These are phyloP conservation scores for Linurgus olivaceus DNA, from an alignment of 2,797 vertebrate species.

Conservation along the genomic window DNA sequence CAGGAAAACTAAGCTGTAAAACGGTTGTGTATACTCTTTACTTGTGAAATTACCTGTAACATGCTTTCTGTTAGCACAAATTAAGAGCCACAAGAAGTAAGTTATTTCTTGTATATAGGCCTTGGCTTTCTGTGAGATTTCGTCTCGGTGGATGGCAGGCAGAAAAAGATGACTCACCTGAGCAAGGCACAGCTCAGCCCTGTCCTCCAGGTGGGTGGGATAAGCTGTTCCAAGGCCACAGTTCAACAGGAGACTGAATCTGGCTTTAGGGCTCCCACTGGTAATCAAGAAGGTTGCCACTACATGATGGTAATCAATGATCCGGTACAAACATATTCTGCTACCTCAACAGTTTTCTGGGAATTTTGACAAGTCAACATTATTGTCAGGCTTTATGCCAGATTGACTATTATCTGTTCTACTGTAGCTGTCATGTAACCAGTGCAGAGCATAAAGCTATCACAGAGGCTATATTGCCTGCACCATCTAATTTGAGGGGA, in stretches of 20 bases:
- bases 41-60: neutral
- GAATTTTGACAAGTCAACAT: neutral
- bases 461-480: neutral
- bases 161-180: neutral
- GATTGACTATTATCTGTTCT: neutral
- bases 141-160: neutral
- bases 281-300: neutral
- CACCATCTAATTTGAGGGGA: neutral
- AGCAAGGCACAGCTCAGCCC: neutral
- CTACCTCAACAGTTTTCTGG: conserved; percentile 22
- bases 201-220: rapidly evolving
- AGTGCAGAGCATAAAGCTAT: neutral
- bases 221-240: neutral
- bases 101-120: neutral
- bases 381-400: neutral
- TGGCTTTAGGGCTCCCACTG: neutral
- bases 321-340: neutral
- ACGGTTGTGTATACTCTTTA: neutral
- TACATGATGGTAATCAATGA: neutral
- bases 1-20: neutral
- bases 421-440: neutral
- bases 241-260: neutral
- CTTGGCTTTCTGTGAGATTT: neutral
- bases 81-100: neutral
- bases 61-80: neutral